Evolutionary conservation across 1,140 invertebrate genomes (phyloP).

Genomic region (Metaphire vulgaris): DNA sequence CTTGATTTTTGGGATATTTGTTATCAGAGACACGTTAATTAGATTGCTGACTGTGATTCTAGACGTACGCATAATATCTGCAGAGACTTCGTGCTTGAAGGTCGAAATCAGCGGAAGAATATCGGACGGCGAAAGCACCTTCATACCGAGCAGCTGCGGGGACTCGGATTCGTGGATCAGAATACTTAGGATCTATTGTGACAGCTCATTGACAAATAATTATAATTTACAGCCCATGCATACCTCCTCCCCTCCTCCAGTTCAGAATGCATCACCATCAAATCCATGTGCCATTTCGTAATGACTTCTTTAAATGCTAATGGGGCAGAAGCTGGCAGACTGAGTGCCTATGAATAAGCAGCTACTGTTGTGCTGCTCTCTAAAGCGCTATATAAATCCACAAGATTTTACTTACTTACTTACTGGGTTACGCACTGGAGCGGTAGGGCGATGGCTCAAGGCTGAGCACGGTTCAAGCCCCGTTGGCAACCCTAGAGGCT

Average conservation of each 20-base stretch:
- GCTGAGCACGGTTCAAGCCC: too few species aligned
- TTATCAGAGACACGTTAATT: too few species aligned
- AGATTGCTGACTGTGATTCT: too few species aligned
- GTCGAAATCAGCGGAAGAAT: background rate
- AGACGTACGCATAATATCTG: background rate
- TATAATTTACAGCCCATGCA: background rate
- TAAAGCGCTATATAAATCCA: too few species aligned
- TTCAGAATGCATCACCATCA: background rate
- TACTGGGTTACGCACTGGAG: too few species aligned
- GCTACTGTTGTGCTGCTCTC: background rate
- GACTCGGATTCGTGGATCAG: background rate
- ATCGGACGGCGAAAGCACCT: background rate
- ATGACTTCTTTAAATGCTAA: too few species aligned
- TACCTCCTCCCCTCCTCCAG: background rate
- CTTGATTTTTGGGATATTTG: too few species aligned
- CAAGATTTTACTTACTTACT: too few species aligned
- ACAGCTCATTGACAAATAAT: background rate
- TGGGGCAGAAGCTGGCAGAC: too few species aligned
- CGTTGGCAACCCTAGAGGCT: too few species aligned
- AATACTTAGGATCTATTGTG: background rate
- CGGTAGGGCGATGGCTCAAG: too few species aligned
- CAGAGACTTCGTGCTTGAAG: background rate
- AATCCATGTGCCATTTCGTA: background rate
- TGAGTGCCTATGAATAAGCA: too few species aligned
- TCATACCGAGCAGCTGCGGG: background rate